Conservation (phyloP, 2,113 vertebrate species). For the Sorex araneus region DNA sequence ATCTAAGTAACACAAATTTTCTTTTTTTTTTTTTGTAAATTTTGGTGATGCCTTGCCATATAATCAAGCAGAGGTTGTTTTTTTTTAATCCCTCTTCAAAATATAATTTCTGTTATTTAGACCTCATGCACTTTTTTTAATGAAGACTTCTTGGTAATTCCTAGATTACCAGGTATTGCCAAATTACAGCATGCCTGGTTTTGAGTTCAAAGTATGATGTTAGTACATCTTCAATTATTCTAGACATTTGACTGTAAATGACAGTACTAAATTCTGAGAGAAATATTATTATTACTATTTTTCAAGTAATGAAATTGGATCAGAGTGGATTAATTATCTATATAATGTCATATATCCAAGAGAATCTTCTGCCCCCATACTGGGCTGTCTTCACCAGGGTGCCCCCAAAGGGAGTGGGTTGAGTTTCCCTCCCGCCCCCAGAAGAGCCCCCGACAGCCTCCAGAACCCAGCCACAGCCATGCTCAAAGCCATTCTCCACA, state of each 20-base stretch:
- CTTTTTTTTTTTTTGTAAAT: background rate
- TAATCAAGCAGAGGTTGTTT: background rate
- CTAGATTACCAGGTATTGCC: background rate
- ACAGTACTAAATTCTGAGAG: background rate
- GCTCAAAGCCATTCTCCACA: no score
- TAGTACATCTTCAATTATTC: background rate
- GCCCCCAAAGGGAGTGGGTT: no score
- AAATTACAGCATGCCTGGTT: background rate
- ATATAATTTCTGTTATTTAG: background rate
- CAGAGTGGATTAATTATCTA: conserved; percentile 39
- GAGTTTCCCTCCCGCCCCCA: no score
- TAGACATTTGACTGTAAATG: background rate
- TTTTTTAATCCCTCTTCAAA: background rate
- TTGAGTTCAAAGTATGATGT: conserved; percentile 26
- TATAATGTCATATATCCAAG: background rate
- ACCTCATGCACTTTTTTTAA: background rate
- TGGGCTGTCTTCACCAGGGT: no score
- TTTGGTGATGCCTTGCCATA: background rate
- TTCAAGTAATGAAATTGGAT: background rate
- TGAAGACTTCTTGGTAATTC: background rate
- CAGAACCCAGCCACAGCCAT: no score
- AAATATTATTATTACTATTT: background rate
- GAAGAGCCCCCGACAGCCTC: no score
- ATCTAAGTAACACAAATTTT: background rate
- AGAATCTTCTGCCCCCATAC: no score